Evolutionary conservation across 2,113 vertebrate genomes (phyloP), one percentile per base, ranked within the genome.

Genomic region (Haemorhous mexicanus): DNA sequence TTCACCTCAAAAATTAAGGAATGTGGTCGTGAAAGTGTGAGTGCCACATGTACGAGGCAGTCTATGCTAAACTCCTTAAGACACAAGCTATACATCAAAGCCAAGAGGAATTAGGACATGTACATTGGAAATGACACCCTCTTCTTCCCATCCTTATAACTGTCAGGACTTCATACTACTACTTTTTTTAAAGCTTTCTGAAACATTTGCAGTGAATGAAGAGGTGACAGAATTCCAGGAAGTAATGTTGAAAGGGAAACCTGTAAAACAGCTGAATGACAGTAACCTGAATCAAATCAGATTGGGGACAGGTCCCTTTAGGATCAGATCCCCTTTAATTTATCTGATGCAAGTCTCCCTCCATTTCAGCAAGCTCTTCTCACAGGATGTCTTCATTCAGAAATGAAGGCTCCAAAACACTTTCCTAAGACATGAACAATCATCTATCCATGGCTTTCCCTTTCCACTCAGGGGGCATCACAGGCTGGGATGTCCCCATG

Each of bases 21-120:
- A 2, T 35, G 16, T 84, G 63, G 67, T 52, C 82, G 81, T n/a
- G 53, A 78, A 94, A 87, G 39, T 24, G 16, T 33, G 49, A 91
- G 58, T 73, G 47, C 23, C 39, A 92, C 59, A 63, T 49, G 27
- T 23, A 50, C 23, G 58, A 89, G 81, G 30, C 23, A 52, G 26
- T 44, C 50, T 67, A 17, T 47, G 70, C 11, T 87, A 93, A 96
- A 95, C 32, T 82, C 43, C 61, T 66, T 85, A 80, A 63, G 85
- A 77, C 91, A 77, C 0, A 2, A 86, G 68, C 72, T 86, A 95
- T 94, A 88, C 52, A 88, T 95, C 95, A 95, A 96, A 90, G 94
- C 52, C 95, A 89, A 76, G 56, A 95, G 44, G 55, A 94, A 91
- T 93, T 89, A 94, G 79, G 63, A 70, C 35, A 52, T 0, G 1